Base-by-base conservation (phyloP, 2,113 vertebrate genomes). In the Mola mola region DNA sequence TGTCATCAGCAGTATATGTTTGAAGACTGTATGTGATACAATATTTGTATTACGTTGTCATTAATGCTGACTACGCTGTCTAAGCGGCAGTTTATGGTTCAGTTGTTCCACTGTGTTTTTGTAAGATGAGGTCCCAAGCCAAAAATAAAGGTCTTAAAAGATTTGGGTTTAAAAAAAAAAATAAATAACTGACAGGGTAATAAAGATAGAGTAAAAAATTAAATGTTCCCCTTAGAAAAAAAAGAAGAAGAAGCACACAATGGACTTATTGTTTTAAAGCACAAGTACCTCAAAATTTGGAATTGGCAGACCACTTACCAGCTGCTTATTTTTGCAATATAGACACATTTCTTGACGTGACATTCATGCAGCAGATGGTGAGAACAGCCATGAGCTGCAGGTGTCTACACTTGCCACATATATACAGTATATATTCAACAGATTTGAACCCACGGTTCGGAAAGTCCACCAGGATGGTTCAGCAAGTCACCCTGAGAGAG, bases 381-480 rank as follows among this genome's bases (percentile, higher is more conserved):
- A 66, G 60, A 79, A 31, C 20, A 50, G 56, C 46, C 48, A 47
- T 24, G 48, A 56, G 46, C 36, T 79, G 67, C 84, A 85, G 84
- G 79, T 85, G 70, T 78, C 67, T 40, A 34, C 57, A 33, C 58
- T 9, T 29, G 50, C 71, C 53, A 70, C 44, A 78, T n/a, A n/a
- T n/a, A n/a, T n/a, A 72, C 56, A 52, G 31, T 22, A 19, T 70
- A 76, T 66, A 55, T 84, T 73, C 58, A 47, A 66, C 76, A 80
- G 70, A 61, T 48, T 24, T 43, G 31, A 66, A 42, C 37, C 5
- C 21, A 62, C 21, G 19, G 29, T 40, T 42, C 36, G 25, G 19
- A 12, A 33, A 24, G 6, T 12, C 4, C 42, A 51, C 29, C n/a
- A 2, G 17, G 47, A 22, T 28, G 33, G 10, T n/a, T 21, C 25